These are phyloP conservation scores for Stichodactyla helianthus DNA, from an alignment of 64 coral and sea anemone species.

Conservation along the genomic window DNA sequence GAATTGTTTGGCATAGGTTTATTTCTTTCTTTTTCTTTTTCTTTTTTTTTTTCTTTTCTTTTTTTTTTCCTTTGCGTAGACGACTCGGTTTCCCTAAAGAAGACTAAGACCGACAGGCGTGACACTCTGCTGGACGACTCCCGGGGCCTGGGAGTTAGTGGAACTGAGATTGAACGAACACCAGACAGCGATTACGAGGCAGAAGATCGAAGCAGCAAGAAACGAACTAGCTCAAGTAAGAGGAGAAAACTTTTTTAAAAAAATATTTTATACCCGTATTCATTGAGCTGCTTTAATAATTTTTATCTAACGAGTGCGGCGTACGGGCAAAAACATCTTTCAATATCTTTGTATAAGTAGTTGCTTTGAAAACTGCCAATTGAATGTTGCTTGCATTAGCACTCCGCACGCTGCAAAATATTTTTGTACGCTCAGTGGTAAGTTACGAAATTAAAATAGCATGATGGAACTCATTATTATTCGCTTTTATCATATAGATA, in stretches of 20 bases:
- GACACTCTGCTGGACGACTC: not conserved
- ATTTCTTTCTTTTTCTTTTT: no score
- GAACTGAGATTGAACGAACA: constrained; percentile 14
- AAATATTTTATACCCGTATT: not conserved
- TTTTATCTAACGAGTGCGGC: no score
- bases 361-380: no score
- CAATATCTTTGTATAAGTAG: no score
- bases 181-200: not conserved
- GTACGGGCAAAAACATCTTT: no score
- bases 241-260: not conserved
- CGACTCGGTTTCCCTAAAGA: not conserved
- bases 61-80: not conserved
- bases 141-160: not conserved
- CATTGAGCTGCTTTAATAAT: not conserved
- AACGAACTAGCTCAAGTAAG: not conserved
- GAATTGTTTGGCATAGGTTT: no score
- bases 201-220: not conserved
- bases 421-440: no score
- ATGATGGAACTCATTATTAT: no score
- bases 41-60: not conserved
- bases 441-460: no score
- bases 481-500: no score
- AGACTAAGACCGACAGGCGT: not conserved
- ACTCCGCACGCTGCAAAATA: no score
- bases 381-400: no score